phyloP scores from a whole-genome alignment of 1,140 invertebrate genomes.

The Aphelinus atriplicis region DNA sequence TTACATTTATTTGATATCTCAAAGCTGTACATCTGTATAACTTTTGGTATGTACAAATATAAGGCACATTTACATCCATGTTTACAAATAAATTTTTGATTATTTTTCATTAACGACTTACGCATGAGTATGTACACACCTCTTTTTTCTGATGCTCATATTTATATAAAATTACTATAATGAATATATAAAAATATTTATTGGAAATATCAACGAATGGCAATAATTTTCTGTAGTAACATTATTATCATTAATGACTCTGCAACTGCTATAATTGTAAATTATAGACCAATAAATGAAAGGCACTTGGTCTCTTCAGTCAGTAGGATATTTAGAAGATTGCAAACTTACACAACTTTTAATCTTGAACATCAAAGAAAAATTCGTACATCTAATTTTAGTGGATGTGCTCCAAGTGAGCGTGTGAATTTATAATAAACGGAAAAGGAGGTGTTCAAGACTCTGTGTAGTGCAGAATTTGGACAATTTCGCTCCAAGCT shows the following conservation, averaged over 20 bases:
- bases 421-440: background rate
- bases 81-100: constrained; percentile 13
- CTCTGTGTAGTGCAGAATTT: constrained; percentile 16
- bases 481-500: constrained; percentile 25
- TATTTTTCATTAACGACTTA: constrained; percentile 19
- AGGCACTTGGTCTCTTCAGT: constrained; percentile 8
- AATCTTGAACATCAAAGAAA: constrained; percentile 6
- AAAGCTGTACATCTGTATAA: constrained; percentile 32
- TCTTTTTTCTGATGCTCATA: constrained; percentile 4
- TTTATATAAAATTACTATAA: background rate
- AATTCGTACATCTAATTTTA: constrained; percentile 12
- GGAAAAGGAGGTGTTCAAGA: constrained; percentile 1
- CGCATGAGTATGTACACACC: constrained; percentile 24
- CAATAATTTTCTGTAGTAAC: background rate
- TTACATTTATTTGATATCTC: constrained; percentile 33
- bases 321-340: constrained; percentile 3
- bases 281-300: constrained; percentile 9
- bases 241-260: background rate
- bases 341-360: constrained; percentile 27
- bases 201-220: constrained; percentile 1
- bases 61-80: constrained; percentile 10
- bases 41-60: constrained; percentile 31
- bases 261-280: background rate
- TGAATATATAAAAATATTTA: constrained; percentile 3
- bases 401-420: constrained; percentile 3